Percentiles rank a stretch among this genome's conserved stretches.
These are phyloP conservation scores for Rhyacichthys aspro DNA, from an alignment of 2,797 vertebrate species.

Conservation along the genomic window DNA sequence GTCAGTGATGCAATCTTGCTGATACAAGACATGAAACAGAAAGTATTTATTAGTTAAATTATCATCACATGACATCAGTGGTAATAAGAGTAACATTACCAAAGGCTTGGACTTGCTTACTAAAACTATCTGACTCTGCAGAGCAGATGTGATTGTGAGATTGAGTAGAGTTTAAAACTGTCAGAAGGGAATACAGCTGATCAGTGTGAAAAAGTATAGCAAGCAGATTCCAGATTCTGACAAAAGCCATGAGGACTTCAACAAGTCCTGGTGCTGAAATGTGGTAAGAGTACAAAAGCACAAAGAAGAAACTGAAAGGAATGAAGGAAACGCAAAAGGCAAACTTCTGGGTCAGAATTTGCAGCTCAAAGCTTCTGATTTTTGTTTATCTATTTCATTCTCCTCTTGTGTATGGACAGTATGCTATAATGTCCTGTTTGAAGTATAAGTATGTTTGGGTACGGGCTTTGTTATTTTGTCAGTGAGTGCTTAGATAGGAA, in stretches of 20 bases:
- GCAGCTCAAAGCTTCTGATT: too few relatives aligned
- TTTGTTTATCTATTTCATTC: too few relatives aligned
- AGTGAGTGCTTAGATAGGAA: conserved; percentile 13
- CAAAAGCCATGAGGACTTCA: conserved; percentile 4
- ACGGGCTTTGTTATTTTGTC: background rate
- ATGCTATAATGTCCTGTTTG: background rate
- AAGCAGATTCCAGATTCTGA: conserved; percentile 3
- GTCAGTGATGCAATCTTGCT: too few relatives aligned
- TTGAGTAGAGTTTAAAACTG: background rate
- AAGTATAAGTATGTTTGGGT: background rate
- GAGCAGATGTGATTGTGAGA: background rate
- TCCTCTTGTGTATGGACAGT: background rate
- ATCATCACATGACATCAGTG: too few relatives aligned
- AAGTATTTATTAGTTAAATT: too few relatives aligned
- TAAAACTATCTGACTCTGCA: background rate
- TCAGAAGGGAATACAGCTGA: conserved; percentile 7
- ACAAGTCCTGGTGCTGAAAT: background rate
- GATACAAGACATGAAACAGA: too few relatives aligned
- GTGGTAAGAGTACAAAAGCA: too few relatives aligned
- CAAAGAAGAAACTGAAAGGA: background rate
- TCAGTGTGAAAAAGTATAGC: conserved; percentile 9
- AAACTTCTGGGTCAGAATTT: too few relatives aligned
- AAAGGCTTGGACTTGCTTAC: too few relatives aligned
- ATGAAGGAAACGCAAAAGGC: background rate
- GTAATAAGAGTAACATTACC: too few relatives aligned